phyloP scores from a whole-genome alignment of 2,113 vertebrate species.

The Miniopterus natalensis region DNA sequence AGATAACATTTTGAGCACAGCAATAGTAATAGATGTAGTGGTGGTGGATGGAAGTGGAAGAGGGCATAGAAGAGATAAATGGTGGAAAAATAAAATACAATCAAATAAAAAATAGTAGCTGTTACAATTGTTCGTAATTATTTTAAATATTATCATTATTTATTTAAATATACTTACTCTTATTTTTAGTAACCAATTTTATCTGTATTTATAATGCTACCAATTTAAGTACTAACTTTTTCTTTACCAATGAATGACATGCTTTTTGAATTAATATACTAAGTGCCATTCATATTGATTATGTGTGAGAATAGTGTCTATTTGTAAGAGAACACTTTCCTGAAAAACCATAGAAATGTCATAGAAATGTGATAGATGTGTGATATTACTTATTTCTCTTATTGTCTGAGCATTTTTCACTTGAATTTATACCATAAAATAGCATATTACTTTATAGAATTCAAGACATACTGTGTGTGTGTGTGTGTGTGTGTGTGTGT shows the following conservation, averaged over 20 bases:
- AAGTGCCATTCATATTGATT: not conserved
- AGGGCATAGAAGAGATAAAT: too few relatives aligned
- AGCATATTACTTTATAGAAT: not conserved
- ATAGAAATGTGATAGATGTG: not conserved
- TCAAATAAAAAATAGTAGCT: not conserved
- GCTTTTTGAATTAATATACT: not conserved
- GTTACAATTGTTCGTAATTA: not conserved
- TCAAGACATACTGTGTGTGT: not conserved
- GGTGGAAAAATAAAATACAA: too few relatives aligned
- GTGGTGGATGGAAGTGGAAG: too few relatives aligned
- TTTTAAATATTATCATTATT: slow-evolving; percentile 10
- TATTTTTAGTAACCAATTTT: not conserved
- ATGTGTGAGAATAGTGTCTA: not conserved
- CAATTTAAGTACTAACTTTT: not conserved
- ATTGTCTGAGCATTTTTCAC: not conserved
- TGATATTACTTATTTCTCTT: not conserved
- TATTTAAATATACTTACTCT: not conserved
- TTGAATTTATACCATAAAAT: slow-evolving; percentile 25
- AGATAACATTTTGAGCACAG: not conserved
- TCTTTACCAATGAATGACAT: not conserved
- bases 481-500: not conserved
- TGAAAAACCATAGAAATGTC: not conserved
- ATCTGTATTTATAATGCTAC: not conserved
- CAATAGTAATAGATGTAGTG: not conserved
- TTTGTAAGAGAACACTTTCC: not conserved